Base-by-base conservation (phyloP, 2,888 invertebrate species). In the Platypus cylindrus region DNA sequence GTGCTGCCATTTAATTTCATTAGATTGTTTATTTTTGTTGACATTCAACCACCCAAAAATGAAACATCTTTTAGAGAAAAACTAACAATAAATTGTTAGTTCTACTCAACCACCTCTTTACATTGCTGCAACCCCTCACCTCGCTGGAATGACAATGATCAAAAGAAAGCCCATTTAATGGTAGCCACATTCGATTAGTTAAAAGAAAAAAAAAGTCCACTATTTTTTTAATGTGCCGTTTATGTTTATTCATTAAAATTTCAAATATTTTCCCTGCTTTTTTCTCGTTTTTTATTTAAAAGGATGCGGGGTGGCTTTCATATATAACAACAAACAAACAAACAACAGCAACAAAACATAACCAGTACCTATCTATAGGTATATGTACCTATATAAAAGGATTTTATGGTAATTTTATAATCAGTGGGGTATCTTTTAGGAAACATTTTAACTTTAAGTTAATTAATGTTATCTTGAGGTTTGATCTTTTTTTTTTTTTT, bases 381-480 rank as follows among this genome's bases (percentile, higher is more conserved):
- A n/a, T 31, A 33, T 31, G 34, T 31, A 29, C 34, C 18, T 24
- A 29, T 35, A 32, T 32, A 37, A 41, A 32, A 12, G 41, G 38
- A 38, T 41, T 41, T 41, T 41, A 41, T 41, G 41, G 32, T 38
- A 41, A 41, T 41, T 32, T 32, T 12, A 14, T 20, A 32, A 35
- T 30, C 41, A 38, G 38, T 38, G 41, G 41, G 41, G 17, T 36
- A 36, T 32, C 32, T 32, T 35, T n/a, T n/a, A n/a, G 34, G 41
- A 32, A 38, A 41, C 41, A 41, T 35, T 38, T 35, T 27, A 41
- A 38, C 37, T 34, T 41, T 32, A 27, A 36, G 32, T 38, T 41
- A 41, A 41, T 41, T 41, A 41, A 41, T 35, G 17, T 41, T 41
- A 41, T 41, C 41, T 41, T 32, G 30, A 38, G 32, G 37, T 41